Evolutionary conservation across 1,140 invertebrate species (phyloP).

Genomic region (Heliconius hermathena): DNA sequence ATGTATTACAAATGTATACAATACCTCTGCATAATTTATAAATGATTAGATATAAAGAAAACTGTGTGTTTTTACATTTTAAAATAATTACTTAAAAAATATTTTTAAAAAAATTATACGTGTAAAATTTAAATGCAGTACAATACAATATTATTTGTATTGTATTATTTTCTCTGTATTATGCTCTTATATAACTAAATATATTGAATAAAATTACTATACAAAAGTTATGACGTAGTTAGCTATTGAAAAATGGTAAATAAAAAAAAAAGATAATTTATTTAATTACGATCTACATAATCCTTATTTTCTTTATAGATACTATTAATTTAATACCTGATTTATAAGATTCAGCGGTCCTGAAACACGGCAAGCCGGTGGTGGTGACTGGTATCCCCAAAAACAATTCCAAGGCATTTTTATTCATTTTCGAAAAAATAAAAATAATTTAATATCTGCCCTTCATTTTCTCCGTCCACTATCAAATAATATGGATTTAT

Average conservation of each 20-base stretch:
- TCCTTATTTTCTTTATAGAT: not conserved
- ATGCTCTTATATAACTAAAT: not conserved
- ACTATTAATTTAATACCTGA: slow-evolving; percentile 51
- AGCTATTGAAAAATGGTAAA: not conserved
- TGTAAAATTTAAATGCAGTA: no score
- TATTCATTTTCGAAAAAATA: slow-evolving; percentile 43
- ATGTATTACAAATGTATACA: no score
- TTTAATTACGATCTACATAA: not conserved
- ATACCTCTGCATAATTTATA: no score
- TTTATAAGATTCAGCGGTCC: slow-evolving; percentile 63
- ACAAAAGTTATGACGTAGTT: not conserved
- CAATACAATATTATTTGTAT: no score
- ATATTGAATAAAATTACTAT: not conserved
- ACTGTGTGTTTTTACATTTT: no score
- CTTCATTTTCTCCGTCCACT: slow-evolving; percentile 24
- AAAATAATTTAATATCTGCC: slow-evolving; percentile 21
- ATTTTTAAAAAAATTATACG: no score
- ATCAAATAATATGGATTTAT: not conserved
- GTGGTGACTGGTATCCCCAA: slow-evolving; percentile 72
- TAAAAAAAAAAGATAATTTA: not conserved
- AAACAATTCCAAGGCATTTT: slow-evolving; percentile 78
- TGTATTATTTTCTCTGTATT: no score
- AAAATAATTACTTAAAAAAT: no score
- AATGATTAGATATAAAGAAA: no score
- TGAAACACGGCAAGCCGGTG: slow-evolving; percentile 69